Evolutionary conservation across 2,113 vertebrate species (phyloP), one percentile per base, ranked within the genome.

Genomic region (Phalacrocorax pelagicus): DNA sequence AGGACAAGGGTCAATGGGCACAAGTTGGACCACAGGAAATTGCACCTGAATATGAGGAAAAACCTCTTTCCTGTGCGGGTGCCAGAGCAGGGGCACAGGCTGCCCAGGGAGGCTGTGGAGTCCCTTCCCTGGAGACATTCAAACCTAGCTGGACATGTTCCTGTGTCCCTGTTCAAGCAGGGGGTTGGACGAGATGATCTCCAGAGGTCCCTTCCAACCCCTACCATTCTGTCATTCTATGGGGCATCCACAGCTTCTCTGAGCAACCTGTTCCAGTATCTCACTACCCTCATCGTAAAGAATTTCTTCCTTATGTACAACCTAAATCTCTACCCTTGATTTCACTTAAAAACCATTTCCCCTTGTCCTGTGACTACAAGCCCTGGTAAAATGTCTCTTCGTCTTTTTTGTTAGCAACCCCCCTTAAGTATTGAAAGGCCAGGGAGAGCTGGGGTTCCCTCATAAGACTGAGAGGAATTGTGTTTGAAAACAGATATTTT

Each of bases 201-300:
- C 44, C 15, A 44, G 44, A 44, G 44, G 44, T 44, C 44, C 44
- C 44, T 44, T 44, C 44, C 15, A 44, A 44, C 44, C 44, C 44
- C 44, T 44, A 44, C 44, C 44, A 44, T 16, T 16, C 44, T 44
- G 44, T 44, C 14, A 44, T 44, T 16, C 44, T 44, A 44, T 44
- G 29, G 12, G 4, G 4, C 34, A 32, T 15, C 46, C 23, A 21
- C 71, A 79, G 0, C 26, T 47, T 52, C 20, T 16, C 9, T 34
- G 13, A 24, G 13, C 20, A 59, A 3, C 27, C 15, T 94, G 10
- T 58, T 7, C 27, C 22, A 27, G 6, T 8, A 1, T 9, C 55
- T 73, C 14, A 27, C 12, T 12, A 61, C 6, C 3, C 5, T 65
- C 18, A 22, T 2, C 0, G 2, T 42, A 3, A 21, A 13, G 6